A percentile compares a stretch with the other conserved stretches of the same genome.
Conservation (phyloP, 2,113 vertebrate genomes). For the Glaucidium brasilianum region DNA sequence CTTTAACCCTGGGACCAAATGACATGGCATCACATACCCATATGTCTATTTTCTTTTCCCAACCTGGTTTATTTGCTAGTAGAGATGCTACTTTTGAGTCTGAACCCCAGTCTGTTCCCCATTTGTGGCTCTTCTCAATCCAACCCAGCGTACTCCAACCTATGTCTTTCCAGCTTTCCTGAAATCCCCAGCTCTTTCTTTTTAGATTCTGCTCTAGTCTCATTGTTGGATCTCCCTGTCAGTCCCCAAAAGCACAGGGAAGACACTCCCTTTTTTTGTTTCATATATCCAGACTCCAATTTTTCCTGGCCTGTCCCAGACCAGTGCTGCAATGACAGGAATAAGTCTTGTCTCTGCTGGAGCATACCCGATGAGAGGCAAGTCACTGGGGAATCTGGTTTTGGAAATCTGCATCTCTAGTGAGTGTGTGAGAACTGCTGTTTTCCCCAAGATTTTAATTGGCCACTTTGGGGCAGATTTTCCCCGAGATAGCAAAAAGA, state of each 20-base stretch:
- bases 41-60: not conserved
- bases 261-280: not conserved
- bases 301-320: not conserved
- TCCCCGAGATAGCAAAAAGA: not conserved
- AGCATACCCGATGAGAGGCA: rapidly evolving
- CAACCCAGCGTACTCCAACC: not conserved
- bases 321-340: not conserved
- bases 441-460: slow-evolving; percentile 56
- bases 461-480: slow-evolving; percentile 38
- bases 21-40: not conserved
- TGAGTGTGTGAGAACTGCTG: not conserved
- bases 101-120: not conserved
- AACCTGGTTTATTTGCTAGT: not conserved
- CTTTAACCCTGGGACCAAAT: not conserved
- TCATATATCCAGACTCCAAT: not conserved
- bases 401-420: slow-evolving; percentile 26
- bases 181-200: not conserved
- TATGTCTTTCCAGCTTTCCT: not conserved
- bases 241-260: not conserved
- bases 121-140: not conserved
- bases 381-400: not conserved
- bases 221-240: not conserved
- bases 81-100: not conserved
- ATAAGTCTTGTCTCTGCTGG: not conserved
- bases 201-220: not conserved